Evolutionary conservation across 2,113 vertebrate genomes (phyloP).

Genomic region (Neogobius melanostomus): DNA sequence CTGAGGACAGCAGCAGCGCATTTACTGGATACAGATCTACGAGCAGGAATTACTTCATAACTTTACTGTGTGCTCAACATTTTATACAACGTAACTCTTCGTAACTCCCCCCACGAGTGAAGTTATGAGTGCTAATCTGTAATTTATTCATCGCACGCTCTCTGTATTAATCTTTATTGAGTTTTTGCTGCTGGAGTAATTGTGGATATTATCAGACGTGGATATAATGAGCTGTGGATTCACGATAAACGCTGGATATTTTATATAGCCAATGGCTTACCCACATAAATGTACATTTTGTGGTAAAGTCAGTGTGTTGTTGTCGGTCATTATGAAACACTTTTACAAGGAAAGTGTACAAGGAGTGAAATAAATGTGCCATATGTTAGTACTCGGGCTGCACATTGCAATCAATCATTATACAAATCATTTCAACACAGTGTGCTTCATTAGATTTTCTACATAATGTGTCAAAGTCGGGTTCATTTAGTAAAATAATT

Average conservation of each 20-base stretch:
- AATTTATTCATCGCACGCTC: neutral
- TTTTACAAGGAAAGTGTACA: no score
- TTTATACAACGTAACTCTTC: neutral
- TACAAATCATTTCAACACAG: no score
- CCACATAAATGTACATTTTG: neutral
- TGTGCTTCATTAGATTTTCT: no score
- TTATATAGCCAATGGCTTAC: neutral
- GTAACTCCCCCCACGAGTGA: neutral
- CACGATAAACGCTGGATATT: neutral
- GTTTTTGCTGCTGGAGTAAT: slow-evolving; percentile 1
- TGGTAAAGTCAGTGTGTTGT: neutral
- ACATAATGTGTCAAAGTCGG: no score
- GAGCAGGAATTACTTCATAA: neutral
- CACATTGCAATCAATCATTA: no score
- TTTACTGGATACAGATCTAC: neutral
- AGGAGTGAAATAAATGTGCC: no score
- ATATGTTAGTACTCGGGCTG: no score
- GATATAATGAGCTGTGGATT: neutral
- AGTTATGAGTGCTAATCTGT: neutral
- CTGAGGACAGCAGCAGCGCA: neutral
- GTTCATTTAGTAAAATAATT: no score
- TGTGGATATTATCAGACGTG: neutral
- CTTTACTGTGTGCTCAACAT: neutral
- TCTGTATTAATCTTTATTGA: neutral
- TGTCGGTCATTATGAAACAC: no score